These are phyloP conservation scores for Mya arenaria DNA, from an alignment of 1,140 invertebrate species.

Conservation along the genomic window DNA sequence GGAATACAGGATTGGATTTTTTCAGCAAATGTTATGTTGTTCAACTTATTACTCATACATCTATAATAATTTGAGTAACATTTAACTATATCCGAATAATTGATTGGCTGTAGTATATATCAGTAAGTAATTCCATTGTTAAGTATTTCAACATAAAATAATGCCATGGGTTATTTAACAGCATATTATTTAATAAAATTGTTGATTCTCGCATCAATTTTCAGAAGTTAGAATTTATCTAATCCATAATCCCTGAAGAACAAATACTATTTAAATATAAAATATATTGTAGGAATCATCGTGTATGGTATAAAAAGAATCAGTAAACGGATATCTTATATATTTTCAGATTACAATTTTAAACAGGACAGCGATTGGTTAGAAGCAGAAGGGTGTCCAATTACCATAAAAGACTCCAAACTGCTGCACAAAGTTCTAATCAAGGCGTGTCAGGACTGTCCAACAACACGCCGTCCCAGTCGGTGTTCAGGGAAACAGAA, in stretches of 20 bases:
- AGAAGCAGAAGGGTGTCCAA: neutral
- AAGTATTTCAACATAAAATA: no score
- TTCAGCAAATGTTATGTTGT: neutral
- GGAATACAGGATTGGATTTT: neutral
- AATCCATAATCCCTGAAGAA: neutral
- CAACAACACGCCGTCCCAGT: no score
- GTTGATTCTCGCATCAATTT: neutral
- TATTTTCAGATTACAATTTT: constrained; percentile 43
- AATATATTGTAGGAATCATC: neutral
- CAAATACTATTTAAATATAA: neutral
- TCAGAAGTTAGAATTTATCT: neutral
- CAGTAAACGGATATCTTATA: no score
- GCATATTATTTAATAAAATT: no score
- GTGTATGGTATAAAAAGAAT: neutral
- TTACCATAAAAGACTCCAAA: neutral
- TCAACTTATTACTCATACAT: neutral
- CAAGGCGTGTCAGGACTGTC: constrained; percentile 8
- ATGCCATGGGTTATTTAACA: no score
- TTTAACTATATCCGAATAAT: no score
- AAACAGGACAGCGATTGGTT: constrained; percentile 35
- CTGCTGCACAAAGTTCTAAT: constrained; percentile 30
- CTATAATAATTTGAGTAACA: no score
- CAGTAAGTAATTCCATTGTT: no score
- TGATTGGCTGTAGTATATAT: no score
- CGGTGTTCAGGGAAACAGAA: no score